phyloP scores from a whole-genome alignment of 1,140 invertebrate species.

The Parapsyche elsis region DNA sequence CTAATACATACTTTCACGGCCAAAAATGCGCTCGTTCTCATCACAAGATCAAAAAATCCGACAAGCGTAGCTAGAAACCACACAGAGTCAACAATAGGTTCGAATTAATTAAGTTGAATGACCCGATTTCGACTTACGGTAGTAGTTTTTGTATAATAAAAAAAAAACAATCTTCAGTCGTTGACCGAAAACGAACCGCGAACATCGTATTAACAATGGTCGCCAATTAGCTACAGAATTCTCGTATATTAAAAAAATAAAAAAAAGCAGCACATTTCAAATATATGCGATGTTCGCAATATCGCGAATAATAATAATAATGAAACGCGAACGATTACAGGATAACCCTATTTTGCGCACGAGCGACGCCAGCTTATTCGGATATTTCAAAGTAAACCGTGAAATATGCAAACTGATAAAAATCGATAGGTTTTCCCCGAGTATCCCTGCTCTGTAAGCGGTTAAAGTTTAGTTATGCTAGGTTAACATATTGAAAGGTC shows the following conservation, averaged over 20 bases:
- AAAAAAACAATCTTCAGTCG: conserved; percentile 5
- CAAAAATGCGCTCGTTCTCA: conserved; percentile 21
- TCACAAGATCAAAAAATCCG: no score
- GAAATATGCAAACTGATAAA: conserved; percentile 14
- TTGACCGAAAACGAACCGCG: conserved; percentile 15
- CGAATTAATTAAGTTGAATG: not conserved
- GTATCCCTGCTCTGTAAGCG: not conserved
- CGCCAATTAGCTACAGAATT: not conserved
- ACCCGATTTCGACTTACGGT: not conserved
- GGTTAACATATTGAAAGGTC: conserved; percentile 26
- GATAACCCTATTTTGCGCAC: no score
- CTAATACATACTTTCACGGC: not conserved
- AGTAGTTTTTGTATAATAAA: not conserved
- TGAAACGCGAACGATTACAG: no score
- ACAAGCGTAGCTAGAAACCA: no score
- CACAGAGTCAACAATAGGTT: no score
- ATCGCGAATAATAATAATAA: no score
- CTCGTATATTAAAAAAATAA: no score
- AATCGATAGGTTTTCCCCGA: conserved; percentile 10
- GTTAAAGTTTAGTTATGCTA: conserved; percentile 11
- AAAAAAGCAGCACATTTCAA: no score
- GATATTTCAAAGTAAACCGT: not conserved
- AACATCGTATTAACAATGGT: conserved; percentile 32
- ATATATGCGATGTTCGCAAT: no score
- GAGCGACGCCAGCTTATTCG: no score